Conservation (phyloP, 2,888 invertebrate genomes). For the Candidula unifasciata region DNA sequence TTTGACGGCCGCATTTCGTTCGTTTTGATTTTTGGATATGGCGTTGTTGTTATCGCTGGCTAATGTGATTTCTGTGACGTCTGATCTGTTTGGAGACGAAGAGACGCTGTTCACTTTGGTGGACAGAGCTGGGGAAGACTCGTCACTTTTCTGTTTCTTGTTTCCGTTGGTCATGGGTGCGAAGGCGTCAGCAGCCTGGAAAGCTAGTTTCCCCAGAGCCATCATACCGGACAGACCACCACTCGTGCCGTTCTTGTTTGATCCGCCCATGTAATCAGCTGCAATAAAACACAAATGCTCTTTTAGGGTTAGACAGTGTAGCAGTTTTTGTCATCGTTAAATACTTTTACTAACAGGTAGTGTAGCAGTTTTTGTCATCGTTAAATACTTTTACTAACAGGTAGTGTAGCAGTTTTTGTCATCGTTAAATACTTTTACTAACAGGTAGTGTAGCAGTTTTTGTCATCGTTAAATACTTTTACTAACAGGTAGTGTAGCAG, state of each 20-base stretch:
- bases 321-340: too few species aligned
- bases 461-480: too few species aligned
- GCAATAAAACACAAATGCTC: background rate
- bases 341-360: too few species aligned
- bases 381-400: too few species aligned
- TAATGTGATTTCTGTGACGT: background rate
- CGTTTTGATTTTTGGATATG: background rate
- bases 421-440: too few species aligned
- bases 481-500: too few species aligned
- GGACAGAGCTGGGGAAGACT: background rate
- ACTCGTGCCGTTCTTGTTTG: conserved; percentile 38
- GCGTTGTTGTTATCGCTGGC: conserved; percentile 18
- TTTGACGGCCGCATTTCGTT: background rate
- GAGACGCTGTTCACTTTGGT: background rate
- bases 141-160: conserved; percentile 14
- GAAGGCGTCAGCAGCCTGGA: conserved; percentile 55
- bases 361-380: too few species aligned
- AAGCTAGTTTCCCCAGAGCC: conserved; percentile 54
- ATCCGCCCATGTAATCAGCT: conserved; percentile 9
- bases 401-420: too few species aligned
- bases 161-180: conserved; percentile 51
- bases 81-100: background rate
- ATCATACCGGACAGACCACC: conserved; percentile 49
- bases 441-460: too few species aligned
- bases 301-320: background rate